phyloP scores from a whole-genome alignment of 2,888 invertebrate genomes.

The Ochropleura leucogaster region DNA sequence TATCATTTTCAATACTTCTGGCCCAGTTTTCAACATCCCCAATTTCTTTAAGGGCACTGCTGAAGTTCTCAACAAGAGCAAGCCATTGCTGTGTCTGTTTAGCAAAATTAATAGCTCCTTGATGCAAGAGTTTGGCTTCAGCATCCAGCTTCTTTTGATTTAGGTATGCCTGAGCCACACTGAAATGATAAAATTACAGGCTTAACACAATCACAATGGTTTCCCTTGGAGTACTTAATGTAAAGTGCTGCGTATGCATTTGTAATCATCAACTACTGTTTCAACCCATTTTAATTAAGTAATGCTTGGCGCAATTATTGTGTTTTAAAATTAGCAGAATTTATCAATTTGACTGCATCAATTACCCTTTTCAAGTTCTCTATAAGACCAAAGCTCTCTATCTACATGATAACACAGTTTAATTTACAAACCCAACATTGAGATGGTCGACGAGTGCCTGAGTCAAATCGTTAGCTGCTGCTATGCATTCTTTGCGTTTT shows the following conservation, averaged over 20 bases:
- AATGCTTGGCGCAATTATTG: background rate
- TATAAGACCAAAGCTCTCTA: background rate
- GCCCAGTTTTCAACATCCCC: conserved; percentile 99
- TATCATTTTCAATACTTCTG: conserved; percentile 98
- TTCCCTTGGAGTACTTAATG: background rate
- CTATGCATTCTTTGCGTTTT: conserved; percentile 97
- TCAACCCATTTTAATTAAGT: background rate
- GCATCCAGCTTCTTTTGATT: conserved; percentile 99
- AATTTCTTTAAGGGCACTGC: conserved; percentile 97
- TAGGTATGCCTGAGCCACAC: conserved; percentile 99
- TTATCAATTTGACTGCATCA: background rate
- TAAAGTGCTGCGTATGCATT: background rate
- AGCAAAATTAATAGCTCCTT: conserved; percentile 97
- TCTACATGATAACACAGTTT: background rate
- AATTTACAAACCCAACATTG: conserved; percentile 96
- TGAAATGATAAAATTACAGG: conserved; percentile 74
- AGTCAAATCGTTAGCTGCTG: conserved; percentile 97
- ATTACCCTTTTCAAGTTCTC: background rate
- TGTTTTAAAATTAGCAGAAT: background rate
- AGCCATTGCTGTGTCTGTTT: conserved; percentile 99
- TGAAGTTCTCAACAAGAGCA: conserved; percentile 96
- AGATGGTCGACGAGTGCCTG: conserved; percentile 98
- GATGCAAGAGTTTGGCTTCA: conserved; percentile 98
- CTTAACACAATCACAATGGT: background rate
- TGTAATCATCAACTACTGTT: background rate